These are phyloP conservation scores for Eucidaris tribuloides DNA, from an alignment of 35 echinoderm and acorn worm genomes.

Conservation along the genomic window DNA sequence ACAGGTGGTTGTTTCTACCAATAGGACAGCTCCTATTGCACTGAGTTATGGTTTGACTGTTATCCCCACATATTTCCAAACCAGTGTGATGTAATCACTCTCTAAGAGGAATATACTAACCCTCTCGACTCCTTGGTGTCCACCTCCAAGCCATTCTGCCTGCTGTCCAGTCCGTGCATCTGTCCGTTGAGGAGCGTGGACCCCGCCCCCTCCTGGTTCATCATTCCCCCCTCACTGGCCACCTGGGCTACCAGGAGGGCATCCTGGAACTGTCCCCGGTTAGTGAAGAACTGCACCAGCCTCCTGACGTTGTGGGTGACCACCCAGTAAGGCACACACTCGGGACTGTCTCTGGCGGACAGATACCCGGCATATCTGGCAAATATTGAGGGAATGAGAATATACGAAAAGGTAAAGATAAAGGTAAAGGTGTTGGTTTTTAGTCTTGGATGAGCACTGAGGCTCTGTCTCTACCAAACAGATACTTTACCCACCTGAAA, in stretches of 20 bases:
- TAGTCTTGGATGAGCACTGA: too few relatives aligned
- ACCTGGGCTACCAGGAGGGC: constrained; percentile 84
- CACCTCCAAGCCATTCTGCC: constrained; percentile 56
- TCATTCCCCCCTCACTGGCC: constrained; percentile 63
- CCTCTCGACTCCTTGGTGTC: neutral
- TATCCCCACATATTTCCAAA: too few relatives aligned
- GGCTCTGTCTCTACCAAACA: too few relatives aligned
- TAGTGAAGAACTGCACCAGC: constrained; percentile 45
- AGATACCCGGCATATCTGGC: constrained; percentile 74
- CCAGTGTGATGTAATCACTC: too few relatives aligned
- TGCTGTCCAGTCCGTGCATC: constrained; percentile 20
- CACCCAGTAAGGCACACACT: constrained; percentile 86
- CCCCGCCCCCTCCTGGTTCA: neutral
- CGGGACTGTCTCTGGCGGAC: constrained; percentile 46
- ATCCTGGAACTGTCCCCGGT: constrained; percentile 71
- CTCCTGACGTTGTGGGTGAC: constrained; percentile 49
- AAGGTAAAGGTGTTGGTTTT: too few relatives aligned
- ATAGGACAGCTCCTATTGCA: too few relatives aligned
- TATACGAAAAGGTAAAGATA: too few relatives aligned
- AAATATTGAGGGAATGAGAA: neutral
- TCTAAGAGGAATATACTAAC: neutral
- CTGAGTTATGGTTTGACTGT: too few relatives aligned
- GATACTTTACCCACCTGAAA: too few relatives aligned
- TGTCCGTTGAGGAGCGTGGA: neutral
- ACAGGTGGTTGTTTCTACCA: too few relatives aligned